Percentiles rank a stretch among this genome's conserved stretches.
Evolutionary conservation across 2,797 vertebrate species (phyloP).

Genomic region (Anguilla megastoma): DNA sequence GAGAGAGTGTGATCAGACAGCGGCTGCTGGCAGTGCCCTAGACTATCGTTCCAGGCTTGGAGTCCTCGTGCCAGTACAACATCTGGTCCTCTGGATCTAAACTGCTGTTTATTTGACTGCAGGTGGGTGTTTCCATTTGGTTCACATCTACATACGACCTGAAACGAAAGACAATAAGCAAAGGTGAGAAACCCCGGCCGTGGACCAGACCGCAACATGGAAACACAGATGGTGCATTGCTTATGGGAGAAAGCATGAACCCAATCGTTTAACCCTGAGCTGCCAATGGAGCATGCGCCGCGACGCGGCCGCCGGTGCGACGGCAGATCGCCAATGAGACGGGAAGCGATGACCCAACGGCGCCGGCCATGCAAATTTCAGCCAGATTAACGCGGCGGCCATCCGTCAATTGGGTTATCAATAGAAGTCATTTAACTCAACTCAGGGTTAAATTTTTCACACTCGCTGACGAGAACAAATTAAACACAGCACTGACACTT

Average conservation of each 20-base stretch:
- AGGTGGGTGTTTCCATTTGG: conserved; percentile 69
- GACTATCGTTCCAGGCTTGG: conserved; percentile 95
- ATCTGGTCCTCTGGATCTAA: conserved; percentile 77
- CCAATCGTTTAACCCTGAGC: conserved; percentile 58
- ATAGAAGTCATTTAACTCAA: conserved; percentile 15
- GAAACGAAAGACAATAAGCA: conserved; percentile 52
- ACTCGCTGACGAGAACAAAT: conserved; percentile 41
- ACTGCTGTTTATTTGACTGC: conserved; percentile 66
- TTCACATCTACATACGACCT: conserved; percentile 79
- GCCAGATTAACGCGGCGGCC: neutral
- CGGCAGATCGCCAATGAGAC: neutral
- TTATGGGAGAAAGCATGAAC: neutral
- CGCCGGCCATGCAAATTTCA: conserved; percentile 1
- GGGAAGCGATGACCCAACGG: neutral
- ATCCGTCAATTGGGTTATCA: neutral
- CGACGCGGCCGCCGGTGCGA: neutral
- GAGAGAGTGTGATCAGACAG: conserved; percentile 42
- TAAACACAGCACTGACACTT: conserved; percentile 36
- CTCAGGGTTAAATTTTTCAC: conserved; percentile 57
- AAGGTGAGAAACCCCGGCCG: conserved; percentile 39
- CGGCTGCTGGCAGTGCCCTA: conserved; percentile 59
- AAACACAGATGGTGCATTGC: conserved; percentile 22
- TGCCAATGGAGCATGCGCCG: neutral
- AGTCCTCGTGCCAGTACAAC: conserved; percentile 90
- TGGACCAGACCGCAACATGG: neutral